Evolutionary conservation across 92 coral and sea anemone species (phyloP), one percentile per base, ranked within the genome.

Genomic region (Parazoanthus swiftii): DNA sequence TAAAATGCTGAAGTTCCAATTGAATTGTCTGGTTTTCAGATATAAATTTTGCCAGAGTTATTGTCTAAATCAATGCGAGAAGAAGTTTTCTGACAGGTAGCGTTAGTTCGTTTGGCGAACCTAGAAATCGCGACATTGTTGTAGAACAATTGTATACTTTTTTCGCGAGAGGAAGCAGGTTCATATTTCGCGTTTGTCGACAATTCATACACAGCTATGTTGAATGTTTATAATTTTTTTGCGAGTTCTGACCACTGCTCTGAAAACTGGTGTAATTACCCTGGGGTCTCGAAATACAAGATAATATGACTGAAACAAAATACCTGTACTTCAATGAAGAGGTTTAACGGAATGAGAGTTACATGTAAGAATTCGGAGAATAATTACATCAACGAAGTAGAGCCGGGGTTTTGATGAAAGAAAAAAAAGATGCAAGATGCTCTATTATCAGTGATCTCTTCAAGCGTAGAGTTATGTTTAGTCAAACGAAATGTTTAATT

Each of bases 191-290:
- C 44, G 74, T 81, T 67, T 29, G 36, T 82, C 77, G 35, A 37
- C 59, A 29, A 42, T 70, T 25, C 44, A 25, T 37, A n/a, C 67
- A 84, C 29, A 84, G 43, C 72, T 80, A 70, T 70, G 43, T 72
- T 84, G 44, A 84, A 84, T 84, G 67, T 84, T 84, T 84, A 35
- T 46, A 70, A 84, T 71, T 84, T 66, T 37, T 44, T 72, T 58
- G 87, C 65, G 59, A 71, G 79, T 26, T 48, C 65, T 56, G 36
- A 42, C 48, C 46, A 43, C 79, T 37, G 79, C 46, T 43, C 38
- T 38, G 79, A 11, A 48, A 48, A 48, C 51, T 48, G 51, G 51
- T 10, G 43, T 37, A 76, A 39, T 23, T 74, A 37, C 77, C 44
- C 87, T 70, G 43, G 79, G 65, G 87, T 84, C 87, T 26, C 79